Percentiles rank a stretch among this genome's conserved stretches.
Evolutionary conservation across 2,888 invertebrate genomes (phyloP).

Genomic region (Notodonta dromedarius): DNA sequence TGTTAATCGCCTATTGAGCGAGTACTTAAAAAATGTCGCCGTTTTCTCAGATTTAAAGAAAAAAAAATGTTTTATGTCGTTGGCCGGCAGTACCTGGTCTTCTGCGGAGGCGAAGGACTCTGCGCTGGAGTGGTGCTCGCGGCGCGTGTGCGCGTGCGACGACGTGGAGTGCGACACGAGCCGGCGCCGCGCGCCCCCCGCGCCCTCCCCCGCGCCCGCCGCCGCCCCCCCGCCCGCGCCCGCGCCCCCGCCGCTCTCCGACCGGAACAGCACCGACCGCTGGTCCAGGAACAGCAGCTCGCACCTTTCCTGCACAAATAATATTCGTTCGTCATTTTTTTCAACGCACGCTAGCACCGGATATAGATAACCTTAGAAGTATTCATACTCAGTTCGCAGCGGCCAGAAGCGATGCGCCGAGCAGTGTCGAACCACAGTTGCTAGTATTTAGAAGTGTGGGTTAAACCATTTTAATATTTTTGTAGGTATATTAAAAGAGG

Average conservation of each 20-base stretch:
- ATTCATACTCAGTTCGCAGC: background rate
- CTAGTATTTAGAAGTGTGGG: too few species aligned
- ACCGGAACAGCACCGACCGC: conserved; percentile 93
- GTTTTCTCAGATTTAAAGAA: too few species aligned
- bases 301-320: conserved; percentile 88
- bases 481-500: too few species aligned
- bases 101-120: conserved; percentile 98
- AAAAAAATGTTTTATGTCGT: too few species aligned
- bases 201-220: conserved; percentile 49
- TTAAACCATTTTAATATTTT: too few species aligned
- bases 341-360: too few species aligned
- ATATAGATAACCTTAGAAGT: background rate
- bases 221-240: conserved; percentile 46
- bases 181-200: conserved; percentile 59
- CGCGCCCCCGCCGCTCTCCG: conserved; percentile 86
- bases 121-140: conserved; percentile 92
- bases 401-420: too few species aligned
- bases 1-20: too few species aligned
- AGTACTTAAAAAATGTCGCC: too few species aligned
- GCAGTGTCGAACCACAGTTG: too few species aligned
- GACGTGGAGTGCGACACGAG: conserved; percentile 75
- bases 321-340: background rate
- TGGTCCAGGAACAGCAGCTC: conserved; percentile 95
- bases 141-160: conserved; percentile 72
- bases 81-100: conserved; percentile 86